These are phyloP conservation scores for Novumbra hubbsi DNA, from an alignment of 2,797 vertebrate species.

Conservation along the genomic window DNA sequence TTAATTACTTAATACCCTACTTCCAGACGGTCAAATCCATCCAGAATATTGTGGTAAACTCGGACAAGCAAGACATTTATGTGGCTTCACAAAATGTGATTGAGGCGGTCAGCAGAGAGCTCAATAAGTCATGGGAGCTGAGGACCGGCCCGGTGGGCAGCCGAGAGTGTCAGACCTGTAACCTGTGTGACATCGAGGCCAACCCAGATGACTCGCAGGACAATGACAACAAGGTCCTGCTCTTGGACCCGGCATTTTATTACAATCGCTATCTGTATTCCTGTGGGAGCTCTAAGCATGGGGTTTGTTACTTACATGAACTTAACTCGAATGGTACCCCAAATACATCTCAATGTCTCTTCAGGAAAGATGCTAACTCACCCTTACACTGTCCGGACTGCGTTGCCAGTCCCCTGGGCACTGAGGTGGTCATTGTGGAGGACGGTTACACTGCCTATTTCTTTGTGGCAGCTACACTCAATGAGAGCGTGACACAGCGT, in stretches of 20 bases:
- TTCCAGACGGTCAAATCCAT: conserved; percentile 70
- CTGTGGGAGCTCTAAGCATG: conserved; percentile 82
- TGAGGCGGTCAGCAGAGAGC: conserved; percentile 61
- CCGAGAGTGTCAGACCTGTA: conserved; percentile 78
- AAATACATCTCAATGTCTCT: conserved; percentile 74
- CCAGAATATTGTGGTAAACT: conserved; percentile 79
- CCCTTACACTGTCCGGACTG: conserved; percentile 79
- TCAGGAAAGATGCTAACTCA: conserved; percentile 62
- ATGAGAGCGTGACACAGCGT: conserved; percentile 60
- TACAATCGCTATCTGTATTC: conserved; percentile 70
- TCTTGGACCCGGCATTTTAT: conserved; percentile 70
- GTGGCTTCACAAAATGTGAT: conserved; percentile 83
- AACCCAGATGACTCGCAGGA: conserved; percentile 61
- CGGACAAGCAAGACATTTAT: conserved; percentile 59
- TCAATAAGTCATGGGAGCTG: conserved; percentile 68
- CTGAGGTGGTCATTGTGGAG: conserved; percentile 74
- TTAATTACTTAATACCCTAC: conserved; percentile 74
- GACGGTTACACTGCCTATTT: conserved; percentile 67
- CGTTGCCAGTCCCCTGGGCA: conserved; percentile 88
- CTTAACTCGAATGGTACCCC: conserved; percentile 17
- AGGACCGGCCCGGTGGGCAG: conserved; percentile 83
- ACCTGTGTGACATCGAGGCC: conserved; percentile 60
- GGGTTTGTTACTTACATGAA: conserved; percentile 79
- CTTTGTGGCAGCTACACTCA: conserved; percentile 82
- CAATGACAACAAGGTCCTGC: conserved; percentile 81